Evolutionary conservation across 35 echinoderm and acorn worm genomes (phyloP).

Genomic region (Ophioderma brevispina): DNA sequence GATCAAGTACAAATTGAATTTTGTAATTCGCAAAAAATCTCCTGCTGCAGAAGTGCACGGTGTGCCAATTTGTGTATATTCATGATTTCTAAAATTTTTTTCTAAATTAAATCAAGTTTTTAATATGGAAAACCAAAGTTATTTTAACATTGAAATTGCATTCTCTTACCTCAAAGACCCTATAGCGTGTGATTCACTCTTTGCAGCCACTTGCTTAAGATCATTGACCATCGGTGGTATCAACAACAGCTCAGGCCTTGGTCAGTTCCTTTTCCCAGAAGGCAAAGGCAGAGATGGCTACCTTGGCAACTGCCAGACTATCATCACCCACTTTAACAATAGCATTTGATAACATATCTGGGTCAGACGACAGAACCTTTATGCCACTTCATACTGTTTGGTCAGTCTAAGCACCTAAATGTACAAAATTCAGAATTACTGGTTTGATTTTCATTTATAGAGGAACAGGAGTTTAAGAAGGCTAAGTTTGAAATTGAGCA

Average conservation of each 20-base stretch:
- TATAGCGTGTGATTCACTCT: conserved; percentile 72
- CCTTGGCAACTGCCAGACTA: conserved; percentile 67
- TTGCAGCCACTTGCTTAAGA: conserved; percentile 48
- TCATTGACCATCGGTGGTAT: conserved; percentile 28
- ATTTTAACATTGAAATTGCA: no score
- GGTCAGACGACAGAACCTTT: conserved; percentile 22
- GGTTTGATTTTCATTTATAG: no score
- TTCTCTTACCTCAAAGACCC: conserved; percentile 75
- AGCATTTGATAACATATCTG: conserved; percentile 47
- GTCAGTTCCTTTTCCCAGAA: conserved; percentile 39
- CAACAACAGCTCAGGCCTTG: conserved; percentile 52
- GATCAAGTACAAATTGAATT: no score
- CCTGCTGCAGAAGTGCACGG: no score
- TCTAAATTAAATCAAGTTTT: no score
- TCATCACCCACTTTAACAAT: conserved; percentile 63
- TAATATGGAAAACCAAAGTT: no score
- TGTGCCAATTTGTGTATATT: no score
- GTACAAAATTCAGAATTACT: no score
- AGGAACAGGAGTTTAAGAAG: no score
- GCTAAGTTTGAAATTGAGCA: no score
- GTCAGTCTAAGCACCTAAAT: background rate
- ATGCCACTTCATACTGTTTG: background rate
- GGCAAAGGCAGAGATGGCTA: conserved; percentile 50
- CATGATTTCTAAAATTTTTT: no score
- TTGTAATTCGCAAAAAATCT: no score